Evolutionary conservation across 1,140 invertebrate species (phyloP).

Genomic region (Araneus ventricosus): DNA sequence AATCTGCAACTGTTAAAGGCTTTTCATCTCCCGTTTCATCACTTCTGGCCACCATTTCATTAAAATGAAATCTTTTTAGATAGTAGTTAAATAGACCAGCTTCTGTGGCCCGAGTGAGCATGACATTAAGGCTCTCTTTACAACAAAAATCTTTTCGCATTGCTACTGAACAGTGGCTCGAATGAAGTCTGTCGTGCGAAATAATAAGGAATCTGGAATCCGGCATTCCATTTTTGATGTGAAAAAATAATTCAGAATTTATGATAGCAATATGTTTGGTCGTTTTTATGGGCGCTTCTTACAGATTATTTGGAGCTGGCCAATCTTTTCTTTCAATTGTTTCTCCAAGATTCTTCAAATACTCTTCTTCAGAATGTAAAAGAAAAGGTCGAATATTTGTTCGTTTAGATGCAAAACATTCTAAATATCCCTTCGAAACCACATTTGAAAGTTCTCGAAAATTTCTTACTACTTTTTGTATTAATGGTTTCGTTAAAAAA

Average conservation of each 20-base stretch:
- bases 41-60: too few species aligned
- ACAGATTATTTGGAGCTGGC: not conserved
- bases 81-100: not conserved
- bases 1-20: not conserved
- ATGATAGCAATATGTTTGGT: not conserved
- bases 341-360: not conserved
- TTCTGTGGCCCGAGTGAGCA: not conserved
- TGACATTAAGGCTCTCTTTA: not conserved
- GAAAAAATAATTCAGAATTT: not conserved
- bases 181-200: not conserved
- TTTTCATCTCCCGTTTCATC: not conserved
- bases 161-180: not conserved
- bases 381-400: not conserved
- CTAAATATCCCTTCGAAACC: not conserved
- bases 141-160: constrained; percentile 11
- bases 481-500: not conserved
- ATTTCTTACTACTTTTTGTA: not conserved
- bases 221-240: not conserved
- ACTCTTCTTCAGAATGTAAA: not conserved
- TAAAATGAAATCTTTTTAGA: not conserved
- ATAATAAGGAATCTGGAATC: not conserved
- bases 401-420: not conserved
- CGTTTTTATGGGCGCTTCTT: not conserved
- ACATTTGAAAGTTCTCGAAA: not conserved
- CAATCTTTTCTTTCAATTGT: not conserved